Percentiles rank a stretch among this genome's conserved stretches.
Evolutionary conservation across 2,113 vertebrate species (phyloP).

Genomic region (Pungitius pungitius): DNA sequence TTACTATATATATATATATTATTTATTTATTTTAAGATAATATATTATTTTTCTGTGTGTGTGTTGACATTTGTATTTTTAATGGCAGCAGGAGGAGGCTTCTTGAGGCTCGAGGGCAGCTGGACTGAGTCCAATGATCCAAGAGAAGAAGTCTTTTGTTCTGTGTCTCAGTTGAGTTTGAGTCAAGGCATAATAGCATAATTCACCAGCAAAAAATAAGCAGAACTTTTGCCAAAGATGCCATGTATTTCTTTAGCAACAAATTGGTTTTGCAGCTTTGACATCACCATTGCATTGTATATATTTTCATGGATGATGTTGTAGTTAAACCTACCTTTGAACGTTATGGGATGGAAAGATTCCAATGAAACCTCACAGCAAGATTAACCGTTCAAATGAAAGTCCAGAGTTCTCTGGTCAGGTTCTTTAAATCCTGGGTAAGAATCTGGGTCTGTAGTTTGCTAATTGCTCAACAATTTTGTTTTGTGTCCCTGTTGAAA

Average conservation of each 20-base stretch:
- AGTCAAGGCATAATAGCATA: constrained; percentile 10
- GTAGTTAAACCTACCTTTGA: background rate
- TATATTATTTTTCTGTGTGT: background rate
- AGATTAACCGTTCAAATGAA: background rate
- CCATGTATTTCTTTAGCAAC: background rate
- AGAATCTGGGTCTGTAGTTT: background rate
- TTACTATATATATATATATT: too few species aligned
- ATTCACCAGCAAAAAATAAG: background rate
- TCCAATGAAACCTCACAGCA: background rate
- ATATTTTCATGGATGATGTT: background rate
- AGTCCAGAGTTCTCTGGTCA: background rate
- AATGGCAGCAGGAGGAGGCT: constrained; percentile 3
- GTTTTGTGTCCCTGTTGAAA: background rate
- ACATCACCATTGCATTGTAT: background rate
- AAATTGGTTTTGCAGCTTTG: constrained; percentile 2
- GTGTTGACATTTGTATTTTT: constrained; percentile 20
- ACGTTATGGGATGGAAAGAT: background rate
- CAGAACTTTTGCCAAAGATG: background rate
- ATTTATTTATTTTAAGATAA: background rate
- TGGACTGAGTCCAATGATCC: constrained; percentile 19
- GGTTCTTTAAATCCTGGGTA: background rate
- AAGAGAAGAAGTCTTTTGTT: constrained; percentile 18
- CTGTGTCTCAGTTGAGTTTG: constrained; percentile 6
- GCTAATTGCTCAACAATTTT: background rate
- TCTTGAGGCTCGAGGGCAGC: constrained; percentile 39